These are phyloP conservation scores for Drosophila algonquin DNA, from an alignment of 2,888 invertebrate species.

Conservation along the genomic window DNA sequence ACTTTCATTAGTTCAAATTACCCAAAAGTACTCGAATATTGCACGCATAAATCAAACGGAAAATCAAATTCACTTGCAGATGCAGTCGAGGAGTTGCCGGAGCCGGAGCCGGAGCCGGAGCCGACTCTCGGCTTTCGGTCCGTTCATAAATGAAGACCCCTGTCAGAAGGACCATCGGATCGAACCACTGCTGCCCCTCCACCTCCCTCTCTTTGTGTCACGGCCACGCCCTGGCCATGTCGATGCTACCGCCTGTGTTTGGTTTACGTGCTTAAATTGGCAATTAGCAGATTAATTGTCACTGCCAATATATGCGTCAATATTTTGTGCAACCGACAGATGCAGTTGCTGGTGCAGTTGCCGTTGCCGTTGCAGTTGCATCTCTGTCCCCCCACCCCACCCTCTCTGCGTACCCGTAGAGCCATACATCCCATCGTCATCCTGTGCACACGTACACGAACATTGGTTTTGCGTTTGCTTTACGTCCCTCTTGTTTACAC, in stretches of 20 bases:
- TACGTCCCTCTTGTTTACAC: conserved; percentile 73
- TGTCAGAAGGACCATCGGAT: conserved; percentile 15
- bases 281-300: conserved; percentile 80
- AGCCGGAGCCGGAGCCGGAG: neutral
- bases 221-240: conserved; percentile 40
- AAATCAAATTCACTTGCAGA: conserved; percentile 66
- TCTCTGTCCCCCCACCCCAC: neutral
- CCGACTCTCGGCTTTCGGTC: neutral
- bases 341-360: conserved; percentile 40
- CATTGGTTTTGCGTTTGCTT: conserved; percentile 54
- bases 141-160: conserved; percentile 36
- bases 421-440: conserved; percentile 5
- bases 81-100: conserved; percentile 19
- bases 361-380: neutral
- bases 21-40: conserved; percentile 59
- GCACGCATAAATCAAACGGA: conserved; percentile 61
- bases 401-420: neutral
- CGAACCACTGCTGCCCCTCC: neutral
- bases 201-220: conserved; percentile 19
- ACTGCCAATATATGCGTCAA: conserved; percentile 78
- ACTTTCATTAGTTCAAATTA: conserved; percentile 72
- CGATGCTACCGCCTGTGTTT: conserved; percentile 65
- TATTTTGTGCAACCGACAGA: conserved; percentile 68
- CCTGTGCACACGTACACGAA: conserved; percentile 39
- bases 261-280: conserved; percentile 79